Evolutionary conservation across 2,888 invertebrate genomes (phyloP).

Genomic region (Matsumyia berberina): DNA sequence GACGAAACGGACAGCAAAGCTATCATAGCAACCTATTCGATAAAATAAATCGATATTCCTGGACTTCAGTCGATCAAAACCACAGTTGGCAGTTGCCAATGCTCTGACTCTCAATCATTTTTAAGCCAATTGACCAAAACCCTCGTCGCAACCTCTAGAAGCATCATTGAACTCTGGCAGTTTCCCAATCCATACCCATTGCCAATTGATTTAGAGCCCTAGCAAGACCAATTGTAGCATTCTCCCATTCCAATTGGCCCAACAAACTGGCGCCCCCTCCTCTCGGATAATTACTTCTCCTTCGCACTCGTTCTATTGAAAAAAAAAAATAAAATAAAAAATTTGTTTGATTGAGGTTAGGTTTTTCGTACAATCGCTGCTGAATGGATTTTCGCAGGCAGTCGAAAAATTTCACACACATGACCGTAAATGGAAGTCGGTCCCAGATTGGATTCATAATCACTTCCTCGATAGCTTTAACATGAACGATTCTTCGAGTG

Average conservation of each 20-base stretch:
- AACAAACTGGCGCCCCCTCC: slow-evolving; percentile 36
- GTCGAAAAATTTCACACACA: slow-evolving; percentile 57
- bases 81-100: not conserved
- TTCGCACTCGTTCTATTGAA: slow-evolving; percentile 32
- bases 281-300: slow-evolving; percentile 14
- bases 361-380: slow-evolving; percentile 47
- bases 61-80: not conserved
- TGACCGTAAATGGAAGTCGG: slow-evolving; percentile 50
- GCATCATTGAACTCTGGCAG: not conserved
- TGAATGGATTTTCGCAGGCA: slow-evolving; percentile 54
- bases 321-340: slow-evolving; percentile 43
- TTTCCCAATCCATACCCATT: not conserved
- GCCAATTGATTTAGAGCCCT: not conserved
- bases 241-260: not conserved
- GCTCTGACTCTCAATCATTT: not conserved
- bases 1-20: no score
- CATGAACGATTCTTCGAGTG: not conserved
- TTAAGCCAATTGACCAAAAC: no score
- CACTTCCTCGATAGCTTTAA: not conserved
- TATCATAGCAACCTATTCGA: no score
- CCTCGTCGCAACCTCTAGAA: not conserved
- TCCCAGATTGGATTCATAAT: not conserved
- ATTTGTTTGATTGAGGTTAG: slow-evolving; percentile 75
- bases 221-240: slow-evolving; percentile 1
- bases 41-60: slow-evolving; percentile 1